Percentiles rank a stretch among this genome's conserved stretches.
Conservation (phyloP, 1,140 invertebrate species). For the Campoletis sonorensis region DNA sequence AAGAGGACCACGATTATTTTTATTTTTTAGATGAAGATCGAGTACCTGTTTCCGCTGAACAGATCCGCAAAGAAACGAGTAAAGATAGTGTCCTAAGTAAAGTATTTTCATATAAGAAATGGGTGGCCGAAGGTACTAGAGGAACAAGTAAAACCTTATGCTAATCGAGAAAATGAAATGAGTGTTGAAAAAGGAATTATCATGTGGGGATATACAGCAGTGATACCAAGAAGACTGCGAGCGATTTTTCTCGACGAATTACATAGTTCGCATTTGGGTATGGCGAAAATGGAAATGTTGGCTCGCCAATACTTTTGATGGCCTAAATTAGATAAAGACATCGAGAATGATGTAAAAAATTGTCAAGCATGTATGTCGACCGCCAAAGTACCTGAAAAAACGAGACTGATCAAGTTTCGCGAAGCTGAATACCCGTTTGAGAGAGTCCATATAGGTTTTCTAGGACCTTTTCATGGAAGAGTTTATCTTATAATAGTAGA, state of each 20-base stretch:
- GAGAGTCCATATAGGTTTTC: slow-evolving; percentile 70
- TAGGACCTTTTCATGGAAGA: slow-evolving; percentile 66
- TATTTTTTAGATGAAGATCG: slow-evolving; percentile 51
- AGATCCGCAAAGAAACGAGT: slow-evolving; percentile 48
- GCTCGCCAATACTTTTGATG: slow-evolving; percentile 69
- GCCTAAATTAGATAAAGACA: slow-evolving; percentile 66
- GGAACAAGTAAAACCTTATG: too few species aligned
- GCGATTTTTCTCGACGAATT: slow-evolving; percentile 59
- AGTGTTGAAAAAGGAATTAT: too few species aligned
- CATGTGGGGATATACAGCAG: too few species aligned
- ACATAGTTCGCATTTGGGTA: slow-evolving; percentile 66
- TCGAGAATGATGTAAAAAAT: slow-evolving; percentile 57
- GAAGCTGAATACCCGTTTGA: slow-evolving; percentile 44
- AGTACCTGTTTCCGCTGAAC: slow-evolving; percentile 44
- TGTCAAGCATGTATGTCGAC: slow-evolving; percentile 58
- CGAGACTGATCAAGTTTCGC: slow-evolving; percentile 58
- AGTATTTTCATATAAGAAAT: neutral
- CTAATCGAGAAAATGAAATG: too few species aligned
- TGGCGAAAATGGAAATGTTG: slow-evolving; percentile 67
- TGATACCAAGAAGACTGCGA: slow-evolving; percentile 43
- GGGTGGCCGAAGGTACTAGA: too few species aligned
- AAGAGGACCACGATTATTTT: slow-evolving; percentile 48
- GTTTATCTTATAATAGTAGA: slow-evolving; percentile 70
- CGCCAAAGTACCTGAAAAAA: slow-evolving; percentile 35
- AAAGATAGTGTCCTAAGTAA: slow-evolving; percentile 22